These are phyloP conservation scores for Dasypogon diadema DNA, from an alignment of 2,888 invertebrate genomes.

Conservation along the genomic window DNA sequence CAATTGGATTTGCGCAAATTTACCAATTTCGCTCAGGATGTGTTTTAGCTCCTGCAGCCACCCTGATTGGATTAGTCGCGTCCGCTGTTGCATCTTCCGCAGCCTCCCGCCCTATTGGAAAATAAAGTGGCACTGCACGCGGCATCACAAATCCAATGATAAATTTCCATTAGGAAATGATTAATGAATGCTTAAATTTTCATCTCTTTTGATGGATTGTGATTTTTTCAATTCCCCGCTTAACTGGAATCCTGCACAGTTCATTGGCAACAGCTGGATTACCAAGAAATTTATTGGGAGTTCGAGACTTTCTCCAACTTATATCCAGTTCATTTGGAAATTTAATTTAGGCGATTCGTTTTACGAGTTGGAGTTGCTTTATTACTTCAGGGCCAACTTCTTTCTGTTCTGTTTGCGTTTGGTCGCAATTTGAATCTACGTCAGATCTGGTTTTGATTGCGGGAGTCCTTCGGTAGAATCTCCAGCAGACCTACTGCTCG, in stretches of 20 bases:
- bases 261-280: conserved; percentile 25
- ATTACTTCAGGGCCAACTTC: not conserved
- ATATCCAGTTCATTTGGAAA: not conserved
- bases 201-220: conserved; percentile 37
- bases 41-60: not conserved
- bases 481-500: no score
- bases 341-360: not conserved
- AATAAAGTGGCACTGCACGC: not conserved
- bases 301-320: not conserved
- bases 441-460: no score
- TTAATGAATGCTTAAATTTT: conserved; percentile 37
- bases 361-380: not conserved
- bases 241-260: conserved; percentile 9
- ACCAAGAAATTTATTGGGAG: conserved; percentile 32
- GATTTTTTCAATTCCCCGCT: not conserved
- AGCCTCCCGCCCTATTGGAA: not conserved
- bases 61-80: not conserved
- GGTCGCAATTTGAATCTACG: not conserved
- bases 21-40: conserved; percentile 23
- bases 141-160: not conserved
- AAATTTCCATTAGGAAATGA: conserved; percentile 29
- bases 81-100: conserved; percentile 7
- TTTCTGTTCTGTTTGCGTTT: not conserved
- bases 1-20: conserved; percentile 39
- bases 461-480: no score